Evolutionary conservation across 2,888 invertebrate genomes (phyloP).

Genomic region (Drosophila maculinotata): DNA sequence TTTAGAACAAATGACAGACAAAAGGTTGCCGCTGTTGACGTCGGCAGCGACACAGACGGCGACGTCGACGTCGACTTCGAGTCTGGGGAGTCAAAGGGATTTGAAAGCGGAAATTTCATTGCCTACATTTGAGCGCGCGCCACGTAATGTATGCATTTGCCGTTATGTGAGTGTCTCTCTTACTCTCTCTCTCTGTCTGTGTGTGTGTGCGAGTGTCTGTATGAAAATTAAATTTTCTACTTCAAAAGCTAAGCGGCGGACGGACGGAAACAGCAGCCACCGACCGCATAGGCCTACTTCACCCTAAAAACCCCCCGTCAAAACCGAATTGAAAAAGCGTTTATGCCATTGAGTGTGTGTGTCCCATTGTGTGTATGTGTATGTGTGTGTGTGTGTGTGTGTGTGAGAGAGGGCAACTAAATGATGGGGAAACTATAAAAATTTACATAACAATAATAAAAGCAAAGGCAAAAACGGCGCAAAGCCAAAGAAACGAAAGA

Average conservation of each 20-base stretch:
- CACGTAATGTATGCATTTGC: conserved; percentile 56
- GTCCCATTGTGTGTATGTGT: conserved; percentile 6
- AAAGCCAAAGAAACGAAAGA: conserved; percentile 58
- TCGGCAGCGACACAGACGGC: neutral
- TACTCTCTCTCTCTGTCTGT: no score
- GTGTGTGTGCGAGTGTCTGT: conserved; percentile 35
- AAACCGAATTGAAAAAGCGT: conserved; percentile 75
- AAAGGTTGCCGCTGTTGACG: conserved; percentile 52
- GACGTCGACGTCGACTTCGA: conserved; percentile 6
- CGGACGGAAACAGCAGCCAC: conserved; percentile 48
- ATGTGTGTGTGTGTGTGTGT: conserved; percentile 14
- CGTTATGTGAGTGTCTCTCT: conserved; percentile 7
- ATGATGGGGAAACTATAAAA: conserved; percentile 80
- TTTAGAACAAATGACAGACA: conserved; percentile 80
- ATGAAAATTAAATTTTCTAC: conserved; percentile 75
- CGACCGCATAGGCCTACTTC: conserved; percentile 39
- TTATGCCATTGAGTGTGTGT: conserved; percentile 43
- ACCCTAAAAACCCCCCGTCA: neutral
- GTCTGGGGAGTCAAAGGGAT: conserved; percentile 28
- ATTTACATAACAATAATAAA: conserved; percentile 79
- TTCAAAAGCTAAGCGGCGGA: conserved; percentile 59
- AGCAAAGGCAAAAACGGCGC: conserved; percentile 52
- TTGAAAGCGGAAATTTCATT: conserved; percentile 61
- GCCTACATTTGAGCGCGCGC: conserved; percentile 62
- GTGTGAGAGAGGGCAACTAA: conserved; percentile 51